Conservation (phyloP, 1,140 invertebrate genomes). For the Sweltsa coloradensis region DNA sequence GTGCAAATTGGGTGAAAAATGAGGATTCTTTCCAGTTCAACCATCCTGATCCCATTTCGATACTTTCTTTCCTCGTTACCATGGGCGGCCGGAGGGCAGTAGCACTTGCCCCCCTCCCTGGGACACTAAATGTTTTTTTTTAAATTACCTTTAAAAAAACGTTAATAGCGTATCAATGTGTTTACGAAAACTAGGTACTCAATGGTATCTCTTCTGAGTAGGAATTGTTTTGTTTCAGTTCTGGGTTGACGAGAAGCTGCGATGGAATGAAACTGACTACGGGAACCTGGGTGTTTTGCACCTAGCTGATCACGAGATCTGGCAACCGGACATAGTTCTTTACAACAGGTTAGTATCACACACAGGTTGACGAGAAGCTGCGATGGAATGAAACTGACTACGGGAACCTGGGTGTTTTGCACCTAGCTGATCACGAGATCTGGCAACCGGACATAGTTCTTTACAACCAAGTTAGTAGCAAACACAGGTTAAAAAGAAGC, state of each 20-base stretch:
- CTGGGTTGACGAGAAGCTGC: conserved; percentile 50
- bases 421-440: conserved; percentile 37
- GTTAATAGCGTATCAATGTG: background rate
- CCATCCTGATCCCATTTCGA: too few species aligned
- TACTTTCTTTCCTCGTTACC: too few species aligned
- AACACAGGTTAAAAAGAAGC: too few species aligned
- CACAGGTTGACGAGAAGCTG: conserved; percentile 51
- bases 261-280: conserved; percentile 46
- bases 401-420: background rate
- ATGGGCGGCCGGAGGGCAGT: too few species aligned
- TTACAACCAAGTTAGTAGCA: conserved; percentile 35
- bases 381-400: conserved; percentile 38
- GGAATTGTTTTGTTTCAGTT: too few species aligned
- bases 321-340: conserved; percentile 51
- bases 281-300: conserved; percentile 39
- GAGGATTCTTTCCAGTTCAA: too few species aligned
- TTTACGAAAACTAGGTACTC: background rate
- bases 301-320: conserved; percentile 47
- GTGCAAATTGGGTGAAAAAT: too few species aligned
- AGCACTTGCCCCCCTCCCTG: background rate
- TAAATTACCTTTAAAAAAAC: background rate
- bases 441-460: conserved; percentile 55
- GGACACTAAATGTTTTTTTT: background rate
- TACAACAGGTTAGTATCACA: conserved; percentile 40
- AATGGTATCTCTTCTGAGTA: conserved; percentile 7